Evolutionary conservation across 2,113 vertebrate species (phyloP).

Genomic region (Paedocypris sp.): DNA sequence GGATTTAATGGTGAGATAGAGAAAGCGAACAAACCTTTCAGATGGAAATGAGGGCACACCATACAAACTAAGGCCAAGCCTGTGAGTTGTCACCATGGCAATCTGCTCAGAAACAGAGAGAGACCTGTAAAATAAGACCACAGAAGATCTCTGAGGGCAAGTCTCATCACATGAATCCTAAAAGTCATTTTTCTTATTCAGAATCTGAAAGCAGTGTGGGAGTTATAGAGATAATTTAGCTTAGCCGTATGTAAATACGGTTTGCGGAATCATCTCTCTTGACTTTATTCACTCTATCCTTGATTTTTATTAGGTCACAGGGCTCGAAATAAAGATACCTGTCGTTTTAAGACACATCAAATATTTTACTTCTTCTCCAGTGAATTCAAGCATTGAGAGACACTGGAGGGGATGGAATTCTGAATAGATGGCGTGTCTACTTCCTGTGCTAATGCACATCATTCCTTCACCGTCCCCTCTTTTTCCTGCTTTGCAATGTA

Average conservation of each 20-base stretch:
- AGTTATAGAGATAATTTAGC: slow-evolving; percentile 8
- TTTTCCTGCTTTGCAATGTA: background rate
- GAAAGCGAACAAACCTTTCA: slow-evolving; percentile 38
- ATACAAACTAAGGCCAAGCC: slow-evolving; percentile 33
- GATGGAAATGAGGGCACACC: slow-evolving; percentile 40
- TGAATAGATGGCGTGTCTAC: background rate
- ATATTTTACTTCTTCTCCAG: background rate
- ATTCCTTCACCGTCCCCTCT: background rate
- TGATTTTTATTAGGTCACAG: slow-evolving; percentile 26
- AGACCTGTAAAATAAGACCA: background rate
- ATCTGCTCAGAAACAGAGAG: slow-evolving; percentile 28
- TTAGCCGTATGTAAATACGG: too few species aligned
- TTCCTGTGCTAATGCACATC: background rate
- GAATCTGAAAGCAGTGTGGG: background rate
- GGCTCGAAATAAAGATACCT: slow-evolving; percentile 19
- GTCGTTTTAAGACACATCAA: slow-evolving; percentile 16
- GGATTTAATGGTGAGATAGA: slow-evolving; percentile 10
- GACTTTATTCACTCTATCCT: background rate
- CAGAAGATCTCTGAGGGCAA: slow-evolving; percentile 11
- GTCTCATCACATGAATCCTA: slow-evolving; percentile 4
- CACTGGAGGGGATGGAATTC: background rate
- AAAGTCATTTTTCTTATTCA: slow-evolving; percentile 11
- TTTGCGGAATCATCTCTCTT: too few species aligned
- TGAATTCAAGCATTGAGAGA: slow-evolving; percentile 24
- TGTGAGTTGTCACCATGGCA: slow-evolving; percentile 37